These are phyloP conservation scores for Chlorops oryzae DNA, from an alignment of 1,140 invertebrate genomes.

Conservation along the genomic window DNA sequence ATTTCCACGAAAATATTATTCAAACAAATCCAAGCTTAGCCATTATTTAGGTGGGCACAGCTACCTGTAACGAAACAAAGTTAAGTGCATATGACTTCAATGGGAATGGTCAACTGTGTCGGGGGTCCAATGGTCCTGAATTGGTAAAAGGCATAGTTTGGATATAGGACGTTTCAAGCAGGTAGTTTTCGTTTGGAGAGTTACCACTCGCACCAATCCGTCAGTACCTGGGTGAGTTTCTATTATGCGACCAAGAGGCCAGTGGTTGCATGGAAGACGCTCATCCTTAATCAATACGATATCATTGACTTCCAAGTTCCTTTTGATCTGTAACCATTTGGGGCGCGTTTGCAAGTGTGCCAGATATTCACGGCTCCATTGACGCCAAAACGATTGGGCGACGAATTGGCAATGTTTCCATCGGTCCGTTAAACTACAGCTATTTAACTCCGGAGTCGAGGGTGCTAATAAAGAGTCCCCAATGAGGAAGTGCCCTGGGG, in stretches of 20 bases:
- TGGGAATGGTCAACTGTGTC: too few species aligned
- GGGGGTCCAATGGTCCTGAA: too few species aligned
- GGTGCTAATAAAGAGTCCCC: conserved; percentile 28
- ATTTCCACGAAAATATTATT: too few species aligned
- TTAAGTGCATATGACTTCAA: too few species aligned
- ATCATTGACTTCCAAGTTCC: conserved; percentile 16
- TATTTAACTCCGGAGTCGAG: conserved; percentile 15
- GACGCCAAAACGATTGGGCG: conserved; percentile 26
- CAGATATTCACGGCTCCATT: too few species aligned
- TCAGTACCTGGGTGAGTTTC: conserved; percentile 26
- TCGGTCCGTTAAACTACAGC: background rate
- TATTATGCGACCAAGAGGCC: conserved; percentile 27
- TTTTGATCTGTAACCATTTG: background rate
- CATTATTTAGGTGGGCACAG: too few species aligned
- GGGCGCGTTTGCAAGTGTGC: background rate
- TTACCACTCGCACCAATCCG: conserved; percentile 23
- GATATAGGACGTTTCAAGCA: too few species aligned
- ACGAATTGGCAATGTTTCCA: conserved; percentile 21
- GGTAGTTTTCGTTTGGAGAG: too few species aligned
- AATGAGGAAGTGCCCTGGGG: conserved; percentile 45
- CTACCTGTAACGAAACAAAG: too few species aligned
- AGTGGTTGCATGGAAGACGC: conserved; percentile 20
- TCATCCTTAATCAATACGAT: conserved; percentile 20
- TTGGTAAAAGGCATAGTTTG: too few species aligned
- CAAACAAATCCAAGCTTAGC: too few species aligned